These are phyloP conservation scores for Scolopax bukidnonensis DNA, from an alignment of 2,797 vertebrate species.

Conservation along the genomic window DNA sequence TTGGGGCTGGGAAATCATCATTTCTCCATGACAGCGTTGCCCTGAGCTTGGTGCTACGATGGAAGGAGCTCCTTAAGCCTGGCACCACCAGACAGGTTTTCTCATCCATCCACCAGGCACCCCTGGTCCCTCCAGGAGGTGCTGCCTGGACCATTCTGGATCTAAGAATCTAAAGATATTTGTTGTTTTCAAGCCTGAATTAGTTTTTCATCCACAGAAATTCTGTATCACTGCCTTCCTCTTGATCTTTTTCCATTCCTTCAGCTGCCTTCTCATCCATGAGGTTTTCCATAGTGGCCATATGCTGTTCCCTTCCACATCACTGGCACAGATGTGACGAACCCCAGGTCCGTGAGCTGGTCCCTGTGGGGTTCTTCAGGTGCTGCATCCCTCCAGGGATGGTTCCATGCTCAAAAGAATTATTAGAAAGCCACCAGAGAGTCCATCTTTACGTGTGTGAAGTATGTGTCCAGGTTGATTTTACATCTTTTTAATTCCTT, in stretches of 20 bases:
- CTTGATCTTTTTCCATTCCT: not conserved
- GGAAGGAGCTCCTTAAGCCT: not conserved
- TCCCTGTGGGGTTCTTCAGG: not conserved
- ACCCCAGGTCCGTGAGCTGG: not conserved
- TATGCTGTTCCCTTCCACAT: not conserved
- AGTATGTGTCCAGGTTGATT: not conserved
- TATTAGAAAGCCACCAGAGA: not conserved
- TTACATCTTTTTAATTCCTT: not conserved
- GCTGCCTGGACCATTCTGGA: not conserved
- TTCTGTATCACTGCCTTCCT: not conserved
- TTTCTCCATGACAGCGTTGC: not conserved
- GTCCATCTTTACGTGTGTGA: not conserved
- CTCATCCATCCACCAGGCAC: not conserved
- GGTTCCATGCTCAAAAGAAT: not conserved
- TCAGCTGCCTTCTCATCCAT: not conserved
- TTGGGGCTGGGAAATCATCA: not conserved
- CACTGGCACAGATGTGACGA: not conserved
- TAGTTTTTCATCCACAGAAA: not conserved
- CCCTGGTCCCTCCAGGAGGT: accelerated
- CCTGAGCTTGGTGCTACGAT: accelerated
- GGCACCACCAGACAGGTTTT: not conserved
- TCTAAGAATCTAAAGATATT: not conserved
- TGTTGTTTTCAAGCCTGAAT: not conserved
- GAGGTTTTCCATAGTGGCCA: not conserved
- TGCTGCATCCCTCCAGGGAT: not conserved